Percentiles rank a stretch among this genome's conserved stretches.
These are phyloP conservation scores for Cetonia aurata DNA, from an alignment of 2,888 invertebrate genomes.

Conservation along the genomic window DNA sequence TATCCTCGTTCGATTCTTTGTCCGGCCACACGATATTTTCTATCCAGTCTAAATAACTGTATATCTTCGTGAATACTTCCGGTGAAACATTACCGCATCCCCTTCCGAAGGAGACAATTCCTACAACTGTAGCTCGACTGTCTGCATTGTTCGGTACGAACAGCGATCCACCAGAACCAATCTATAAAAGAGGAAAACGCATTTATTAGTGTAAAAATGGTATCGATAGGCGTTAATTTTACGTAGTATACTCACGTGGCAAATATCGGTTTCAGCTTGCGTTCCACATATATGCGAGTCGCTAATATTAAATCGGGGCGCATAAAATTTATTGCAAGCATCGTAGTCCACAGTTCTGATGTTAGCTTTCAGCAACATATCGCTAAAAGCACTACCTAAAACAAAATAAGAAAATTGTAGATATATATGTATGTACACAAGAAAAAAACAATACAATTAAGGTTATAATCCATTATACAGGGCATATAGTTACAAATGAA, in stretches of 20 bases:
- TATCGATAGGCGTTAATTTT: not conserved
- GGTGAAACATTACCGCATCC: slow-evolving; percentile 61
- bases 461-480: too few species aligned
- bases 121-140: slow-evolving; percentile 6
- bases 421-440: not conserved
- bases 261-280: not conserved
- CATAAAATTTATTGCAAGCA: not conserved
- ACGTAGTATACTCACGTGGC: slow-evolving; percentile 10
- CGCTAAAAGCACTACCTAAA: not conserved
- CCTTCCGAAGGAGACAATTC: slow-evolving; percentile 59
- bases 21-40: slow-evolving; percentile 63
- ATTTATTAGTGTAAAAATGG: not conserved
- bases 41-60: slow-evolving; percentile 63
- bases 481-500: too few species aligned
- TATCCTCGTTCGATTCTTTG: too few species aligned
- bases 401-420: not conserved
- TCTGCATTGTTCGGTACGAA: not conserved
- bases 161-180: not conserved
- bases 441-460: not conserved
- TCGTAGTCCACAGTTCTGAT: not conserved
- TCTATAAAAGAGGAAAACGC: not conserved
- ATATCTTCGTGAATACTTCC: slow-evolving; percentile 62
- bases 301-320: not conserved
- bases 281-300: not conserved
- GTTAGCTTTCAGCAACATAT: not conserved